A percentile compares a stretch with the other conserved stretches of the same genome.
phyloP scores from a whole-genome alignment of 1,140 invertebrate species.

The Notospermus geniculatus region DNA sequence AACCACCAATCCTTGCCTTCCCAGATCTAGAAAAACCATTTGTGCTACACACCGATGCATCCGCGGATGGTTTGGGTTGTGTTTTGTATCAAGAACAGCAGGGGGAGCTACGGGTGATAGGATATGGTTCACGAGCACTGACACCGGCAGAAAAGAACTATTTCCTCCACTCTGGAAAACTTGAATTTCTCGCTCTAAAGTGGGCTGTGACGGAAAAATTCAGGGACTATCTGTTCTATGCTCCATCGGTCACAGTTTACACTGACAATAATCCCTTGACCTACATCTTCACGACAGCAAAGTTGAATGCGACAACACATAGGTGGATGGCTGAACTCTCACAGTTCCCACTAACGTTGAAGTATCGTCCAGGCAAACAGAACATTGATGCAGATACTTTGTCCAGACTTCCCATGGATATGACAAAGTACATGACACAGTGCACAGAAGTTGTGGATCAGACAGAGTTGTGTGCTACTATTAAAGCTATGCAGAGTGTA shows the following conservation, averaged over 20 bases:
- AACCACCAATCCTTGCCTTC: slow-evolving; percentile 33
- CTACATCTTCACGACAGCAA: slow-evolving; percentile 16
- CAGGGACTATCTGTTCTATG: slow-evolving; percentile 20
- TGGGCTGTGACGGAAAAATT: slow-evolving; percentile 18
- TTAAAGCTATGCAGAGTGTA: too few species aligned
- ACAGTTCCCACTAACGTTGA: slow-evolving; percentile 14
- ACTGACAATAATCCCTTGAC: slow-evolving; percentile 23
- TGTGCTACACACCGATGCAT: slow-evolving; percentile 54
- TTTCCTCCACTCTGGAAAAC: slow-evolving; percentile 20
- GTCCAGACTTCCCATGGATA: too few species aligned
- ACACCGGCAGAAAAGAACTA: slow-evolving; percentile 21
- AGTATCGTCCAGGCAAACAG: slow-evolving; percentile 8
- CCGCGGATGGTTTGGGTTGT: slow-evolving; percentile 50
- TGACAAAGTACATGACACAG: too few species aligned
- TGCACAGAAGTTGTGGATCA: too few species aligned
- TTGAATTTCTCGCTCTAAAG: too few species aligned
- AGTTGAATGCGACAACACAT: slow-evolving; percentile 14
- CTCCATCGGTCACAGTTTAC: slow-evolving; percentile 12
- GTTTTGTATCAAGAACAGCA: slow-evolving; percentile 50
- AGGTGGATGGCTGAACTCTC: slow-evolving; percentile 19
- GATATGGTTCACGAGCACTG: slow-evolving; percentile 27
- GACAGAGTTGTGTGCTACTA: too few species aligned
- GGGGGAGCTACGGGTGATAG: too few species aligned
- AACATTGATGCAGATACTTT: slow-evolving; percentile 22
- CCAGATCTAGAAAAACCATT: slow-evolving; percentile 47